Base-by-base conservation (phyloP, 2,888 invertebrate genomes). In the Minunthozetes semirufus region DNA sequence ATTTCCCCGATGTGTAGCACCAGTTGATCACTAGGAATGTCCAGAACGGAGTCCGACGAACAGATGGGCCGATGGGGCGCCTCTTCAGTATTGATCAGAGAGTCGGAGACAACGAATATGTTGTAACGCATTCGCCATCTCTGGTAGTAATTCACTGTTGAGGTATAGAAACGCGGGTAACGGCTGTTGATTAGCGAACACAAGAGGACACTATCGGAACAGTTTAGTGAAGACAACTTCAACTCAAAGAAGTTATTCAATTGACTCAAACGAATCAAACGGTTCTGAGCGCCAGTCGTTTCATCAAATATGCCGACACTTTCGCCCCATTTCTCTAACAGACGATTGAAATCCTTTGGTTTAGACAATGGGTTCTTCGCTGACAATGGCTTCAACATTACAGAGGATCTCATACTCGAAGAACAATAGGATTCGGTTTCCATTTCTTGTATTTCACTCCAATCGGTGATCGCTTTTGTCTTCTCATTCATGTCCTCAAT, bases 281-380 rank as follows among this genome's bases (percentile, higher is more conserved):
- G 68, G 15, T 46, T 68, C 42, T 68, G 68, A 68, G 46, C 9
- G 38, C 68, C 68, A n/a, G 61, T 29, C 13, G 3, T 1, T 13
- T 42, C 42, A 46, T 68, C 63, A 63, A 29, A 68, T 5, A 68
- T 22, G 42, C 68, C 68, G 46, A 68, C 68, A 68, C 68, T 68
- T 68, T 68, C 42, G 22, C 68, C 68, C 68, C 68, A 68, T 68
- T 68, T 68, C 46, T 68, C 68, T 33, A 61, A 61, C 33, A 61
- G 17, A 61, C 61, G 61, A 9, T 33, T 61, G 9, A 15, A 15
- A 3, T 61, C 61, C n/a, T 61, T 61, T 8, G 6, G 25, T 33
- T 22, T 25, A 5, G 25, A 17, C 33, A 29, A 17, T 15, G 33
- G 17, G 9, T 9, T 22, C 8, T 61, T 61, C 5, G 17, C 13